Evolutionary conservation across 2,888 invertebrate genomes (phyloP).

Genomic region (Idaea aversata): DNA sequence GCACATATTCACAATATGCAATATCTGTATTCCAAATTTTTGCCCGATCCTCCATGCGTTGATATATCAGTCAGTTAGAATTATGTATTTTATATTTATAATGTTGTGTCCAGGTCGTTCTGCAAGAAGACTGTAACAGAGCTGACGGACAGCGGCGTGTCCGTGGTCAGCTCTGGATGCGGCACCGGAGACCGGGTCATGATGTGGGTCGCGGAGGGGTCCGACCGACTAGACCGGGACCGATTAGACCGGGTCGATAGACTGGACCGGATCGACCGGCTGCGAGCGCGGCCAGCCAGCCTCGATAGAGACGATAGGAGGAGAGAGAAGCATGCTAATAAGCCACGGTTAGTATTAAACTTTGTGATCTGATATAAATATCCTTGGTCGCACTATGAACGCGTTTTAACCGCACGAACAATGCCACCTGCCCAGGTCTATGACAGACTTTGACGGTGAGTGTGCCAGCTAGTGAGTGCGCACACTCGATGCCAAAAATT

Average conservation of each 20-base stretch:
- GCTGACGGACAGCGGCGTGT: constrained; percentile 89
- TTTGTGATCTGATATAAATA: neutral
- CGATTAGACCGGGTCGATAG: constrained; percentile 17
- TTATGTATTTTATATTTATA: too few species aligned
- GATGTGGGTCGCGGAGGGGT: constrained; percentile 68
- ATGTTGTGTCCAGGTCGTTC: constrained; percentile 66
- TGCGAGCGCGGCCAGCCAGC: constrained; percentile 46
- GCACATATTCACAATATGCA: too few species aligned
- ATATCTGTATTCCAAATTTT: too few species aligned
- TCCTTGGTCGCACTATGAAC: neutral
- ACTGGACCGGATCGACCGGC: constrained; percentile 30
- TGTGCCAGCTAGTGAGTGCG: too few species aligned
- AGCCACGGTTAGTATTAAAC: constrained; percentile 31
- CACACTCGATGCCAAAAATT: neutral
- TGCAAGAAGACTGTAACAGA: constrained; percentile 86
- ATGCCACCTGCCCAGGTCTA: neutral
- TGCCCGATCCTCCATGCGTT: too few species aligned
- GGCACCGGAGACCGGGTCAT: constrained; percentile 54
- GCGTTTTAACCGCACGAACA: neutral
- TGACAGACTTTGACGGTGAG: neutral
- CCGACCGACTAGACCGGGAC: constrained; percentile 71
- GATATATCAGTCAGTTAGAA: too few species aligned
- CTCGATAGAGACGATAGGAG: constrained; percentile 52
- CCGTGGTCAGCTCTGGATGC: constrained; percentile 82
- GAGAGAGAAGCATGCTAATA: constrained; percentile 34